Percentiles rank a stretch among this genome's conserved stretches.
phyloP scores from a whole-genome alignment of 2,888 invertebrate species.

The Drosophila cognata region DNA sequence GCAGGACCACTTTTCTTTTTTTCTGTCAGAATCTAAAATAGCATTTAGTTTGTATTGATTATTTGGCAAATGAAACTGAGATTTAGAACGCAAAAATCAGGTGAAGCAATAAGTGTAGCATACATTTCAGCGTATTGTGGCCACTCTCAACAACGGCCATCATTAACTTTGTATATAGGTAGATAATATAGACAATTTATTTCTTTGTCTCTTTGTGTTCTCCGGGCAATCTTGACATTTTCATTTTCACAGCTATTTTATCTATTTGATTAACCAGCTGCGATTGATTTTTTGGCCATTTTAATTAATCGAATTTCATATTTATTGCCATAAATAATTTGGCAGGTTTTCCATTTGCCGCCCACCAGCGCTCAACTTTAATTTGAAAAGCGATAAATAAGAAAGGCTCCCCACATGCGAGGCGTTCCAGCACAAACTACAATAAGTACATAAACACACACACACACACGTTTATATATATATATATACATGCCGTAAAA shows the following conservation, averaged over 20 bases:
- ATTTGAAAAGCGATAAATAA: slow-evolving; percentile 81
- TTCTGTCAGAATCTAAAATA: slow-evolving; percentile 53
- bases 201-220: slow-evolving; percentile 19
- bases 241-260: slow-evolving; percentile 47
- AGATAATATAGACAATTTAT: slow-evolving; percentile 7
- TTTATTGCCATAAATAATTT: slow-evolving; percentile 76
- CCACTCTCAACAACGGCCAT: neutral
- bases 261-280: slow-evolving; percentile 40
- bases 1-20: slow-evolving; percentile 21
- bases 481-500: slow-evolving; percentile 62
- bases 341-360: slow-evolving; percentile 33
- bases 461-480: slow-evolving; percentile 5
- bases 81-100: slow-evolving; percentile 27
- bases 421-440: slow-evolving; percentile 53
- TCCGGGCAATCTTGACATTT: slow-evolving; percentile 39
- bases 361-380: slow-evolving; percentile 69
- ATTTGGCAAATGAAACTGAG: slow-evolving; percentile 44
- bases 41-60: slow-evolving; percentile 60
- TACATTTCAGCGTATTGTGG: slow-evolving; percentile 44
- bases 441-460: slow-evolving; percentile 46
- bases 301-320: slow-evolving; percentile 66
- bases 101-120: slow-evolving; percentile 47
- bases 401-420: slow-evolving; percentile 48
- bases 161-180: neutral
- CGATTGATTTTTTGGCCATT: slow-evolving; percentile 34